Conservation (phyloP, 2,888 invertebrate genomes). For the Hetaerina titia region DNA sequence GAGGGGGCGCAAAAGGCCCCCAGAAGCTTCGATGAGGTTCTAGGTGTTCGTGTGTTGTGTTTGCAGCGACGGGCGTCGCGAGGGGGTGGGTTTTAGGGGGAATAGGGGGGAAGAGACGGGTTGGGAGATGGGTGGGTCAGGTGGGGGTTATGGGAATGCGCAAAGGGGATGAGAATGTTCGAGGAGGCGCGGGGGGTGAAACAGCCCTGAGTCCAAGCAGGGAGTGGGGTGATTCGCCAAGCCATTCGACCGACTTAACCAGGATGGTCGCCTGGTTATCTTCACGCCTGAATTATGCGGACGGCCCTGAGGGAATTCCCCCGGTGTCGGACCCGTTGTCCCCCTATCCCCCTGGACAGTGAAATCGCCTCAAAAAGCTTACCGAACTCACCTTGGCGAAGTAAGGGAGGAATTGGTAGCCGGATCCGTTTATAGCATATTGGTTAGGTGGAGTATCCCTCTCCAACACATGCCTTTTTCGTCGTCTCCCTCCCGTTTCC, state of each 20-base stretch:
- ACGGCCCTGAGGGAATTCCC: background rate
- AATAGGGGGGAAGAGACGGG: background rate
- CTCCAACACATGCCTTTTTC: background rate
- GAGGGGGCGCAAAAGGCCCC: background rate
- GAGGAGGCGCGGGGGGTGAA: background rate
- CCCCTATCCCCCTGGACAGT: background rate
- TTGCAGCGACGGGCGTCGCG: background rate
- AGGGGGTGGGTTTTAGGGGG: background rate
- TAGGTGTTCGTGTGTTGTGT: background rate
- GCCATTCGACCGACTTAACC: constrained; percentile 44
- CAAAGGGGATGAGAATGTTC: background rate
- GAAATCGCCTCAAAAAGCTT: background rate
- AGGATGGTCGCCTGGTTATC: constrained; percentile 12
- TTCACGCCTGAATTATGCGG: constrained; percentile 29
- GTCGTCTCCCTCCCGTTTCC: background rate
- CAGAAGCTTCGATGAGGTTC: background rate
- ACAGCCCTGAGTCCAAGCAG: background rate
- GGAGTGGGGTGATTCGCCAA: background rate
- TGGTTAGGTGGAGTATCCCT: background rate
- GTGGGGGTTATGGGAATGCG: background rate
- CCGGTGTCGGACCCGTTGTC: background rate
- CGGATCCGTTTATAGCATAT: background rate
- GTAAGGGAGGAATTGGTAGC: constrained; percentile 17
- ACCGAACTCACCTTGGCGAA: constrained; percentile 12
- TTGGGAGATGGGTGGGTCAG: background rate